Evolutionary conservation across 2,113 vertebrate species (phyloP).

Genomic region (Poeciliopsis turrubarensis): DNA sequence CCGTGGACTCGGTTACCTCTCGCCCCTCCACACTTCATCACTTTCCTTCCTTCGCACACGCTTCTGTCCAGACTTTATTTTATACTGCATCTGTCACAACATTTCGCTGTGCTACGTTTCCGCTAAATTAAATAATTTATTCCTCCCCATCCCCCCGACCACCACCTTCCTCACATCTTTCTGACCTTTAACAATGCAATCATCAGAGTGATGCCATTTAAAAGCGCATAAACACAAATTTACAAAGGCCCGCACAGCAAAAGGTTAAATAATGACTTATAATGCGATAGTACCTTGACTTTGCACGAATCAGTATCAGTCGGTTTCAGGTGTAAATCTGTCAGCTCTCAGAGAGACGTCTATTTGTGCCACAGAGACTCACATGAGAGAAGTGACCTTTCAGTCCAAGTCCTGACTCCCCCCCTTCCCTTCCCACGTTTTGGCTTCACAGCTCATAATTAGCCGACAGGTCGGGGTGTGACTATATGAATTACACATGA

Average conservation of each 20-base stretch:
- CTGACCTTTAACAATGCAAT: conserved; percentile 54
- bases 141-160: conserved; percentile 1
- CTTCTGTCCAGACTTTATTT: background rate
- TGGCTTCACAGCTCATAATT: conserved; percentile 33
- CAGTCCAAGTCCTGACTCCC: conserved; percentile 16
- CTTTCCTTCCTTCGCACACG: conserved; percentile 2
- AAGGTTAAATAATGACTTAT: conserved; percentile 47
- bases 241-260: conserved; percentile 12
- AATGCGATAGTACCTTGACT: conserved; percentile 6
- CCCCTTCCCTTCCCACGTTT: background rate
- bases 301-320: conserved; percentile 33
- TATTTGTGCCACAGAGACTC: conserved; percentile 6
- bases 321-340: conserved; percentile 26
- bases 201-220: conserved; percentile 53
- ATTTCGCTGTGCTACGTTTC: background rate
- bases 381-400: conserved; percentile 45
- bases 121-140: background rate
- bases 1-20: conserved; percentile 53
- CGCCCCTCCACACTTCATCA: conserved; percentile 13
- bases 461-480: conserved; percentile 21
- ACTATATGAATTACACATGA: conserved; percentile 29
- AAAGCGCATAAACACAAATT: conserved; percentile 37
- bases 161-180: conserved; percentile 27
- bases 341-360: conserved; percentile 28
- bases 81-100: background rate